Evolutionary conservation across 2,113 vertebrate genomes (phyloP), one percentile per base, ranked within the genome.

Genomic region (Elgaria multicarinata): DNA sequence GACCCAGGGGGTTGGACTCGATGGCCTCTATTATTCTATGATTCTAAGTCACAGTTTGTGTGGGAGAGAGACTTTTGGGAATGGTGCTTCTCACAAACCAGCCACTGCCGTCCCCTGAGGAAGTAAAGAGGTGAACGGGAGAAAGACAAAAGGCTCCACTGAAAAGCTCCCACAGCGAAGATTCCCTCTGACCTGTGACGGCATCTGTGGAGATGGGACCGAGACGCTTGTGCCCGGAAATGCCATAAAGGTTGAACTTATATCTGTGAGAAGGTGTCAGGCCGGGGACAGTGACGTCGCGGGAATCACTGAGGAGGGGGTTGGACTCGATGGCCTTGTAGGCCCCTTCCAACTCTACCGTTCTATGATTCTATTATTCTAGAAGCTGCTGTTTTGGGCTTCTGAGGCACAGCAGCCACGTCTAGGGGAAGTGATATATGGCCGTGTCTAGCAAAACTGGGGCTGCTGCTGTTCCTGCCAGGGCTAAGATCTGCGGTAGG

Each of bases 171-270:
- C 18, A n/a, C n/a, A 44, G 69, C 22, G 16, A 33, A 58, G 18
- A 28, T 55, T 20, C 46, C 77, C 46, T 50, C 87, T 93, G 90
- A 97, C 97, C 96, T 95, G 96, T 97, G n/a, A 94, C 1, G 0
- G 94, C 92, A 0, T 95, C 88, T 0, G 71, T 90, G 3, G 96
- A 94, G 82, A 95, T 0, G 0, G 94, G 91, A 10, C 97, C 96
- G 4, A 96, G 66, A 0, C 81, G 90, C 33, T 95, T 95, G 33
- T 77, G 13, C 0, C 90, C 69, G 0, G 0, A 79, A 33, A 97
- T 13, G 9, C 97, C 96, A 0, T 95, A 96, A 1, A 97, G 95
- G 82, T 96, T 91, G 71, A 97, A 96, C 31, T 89, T 95, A 75
- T 97, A 97, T 10, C 76, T 94, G 0, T 0, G 95, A 50, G 89